These are phyloP conservation scores for Pteruthius melanotis DNA, from an alignment of 2,113 vertebrate species.

Conservation along the genomic window DNA sequence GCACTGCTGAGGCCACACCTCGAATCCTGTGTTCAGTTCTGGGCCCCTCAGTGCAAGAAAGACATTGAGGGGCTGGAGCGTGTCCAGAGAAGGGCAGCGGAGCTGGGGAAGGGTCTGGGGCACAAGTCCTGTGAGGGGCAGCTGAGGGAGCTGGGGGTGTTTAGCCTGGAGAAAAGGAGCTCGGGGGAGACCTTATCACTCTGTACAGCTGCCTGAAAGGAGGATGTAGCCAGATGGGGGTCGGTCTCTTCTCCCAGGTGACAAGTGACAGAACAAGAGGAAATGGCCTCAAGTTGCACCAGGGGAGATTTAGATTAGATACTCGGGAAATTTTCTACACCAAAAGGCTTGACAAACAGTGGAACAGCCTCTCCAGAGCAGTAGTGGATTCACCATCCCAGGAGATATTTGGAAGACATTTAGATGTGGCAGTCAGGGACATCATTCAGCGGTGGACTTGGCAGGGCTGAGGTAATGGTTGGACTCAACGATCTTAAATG, in stretches of 20 bases:
- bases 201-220: neutral
- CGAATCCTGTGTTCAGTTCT: neutral
- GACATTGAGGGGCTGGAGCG: neutral
- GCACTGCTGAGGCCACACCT: neutral
- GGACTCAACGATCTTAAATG: accelerated
- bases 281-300: neutral
- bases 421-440: neutral
- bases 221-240: accelerated
- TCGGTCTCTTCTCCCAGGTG: accelerated
- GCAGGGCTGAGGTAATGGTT: neutral
- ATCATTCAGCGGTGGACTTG: neutral
- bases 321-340: neutral
- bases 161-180: neutral
- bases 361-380: neutral
- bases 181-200: accelerated
- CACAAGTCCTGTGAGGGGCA: neutral
- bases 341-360: neutral
- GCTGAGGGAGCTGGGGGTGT: neutral
- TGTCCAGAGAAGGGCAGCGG: neutral
- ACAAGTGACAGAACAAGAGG: accelerated
- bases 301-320: neutral
- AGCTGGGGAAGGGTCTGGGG: neutral
- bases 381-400: neutral
- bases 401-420: neutral
- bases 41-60: neutral